Conservation (phyloP, 2,113 vertebrate species). For the Festucalex cinctus region DNA sequence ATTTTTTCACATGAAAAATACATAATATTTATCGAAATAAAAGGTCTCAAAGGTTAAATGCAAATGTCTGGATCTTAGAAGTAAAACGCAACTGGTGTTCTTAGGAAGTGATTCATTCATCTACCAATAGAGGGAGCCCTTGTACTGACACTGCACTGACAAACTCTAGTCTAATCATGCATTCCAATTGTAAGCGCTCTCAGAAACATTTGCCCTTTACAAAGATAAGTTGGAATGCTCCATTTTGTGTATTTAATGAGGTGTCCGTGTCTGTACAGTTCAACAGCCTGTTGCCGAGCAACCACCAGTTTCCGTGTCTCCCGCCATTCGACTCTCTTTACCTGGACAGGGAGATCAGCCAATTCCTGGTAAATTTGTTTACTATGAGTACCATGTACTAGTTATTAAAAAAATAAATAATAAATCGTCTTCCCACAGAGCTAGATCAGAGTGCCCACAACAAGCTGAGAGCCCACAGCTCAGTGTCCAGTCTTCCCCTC, state of each 20-base stretch:
- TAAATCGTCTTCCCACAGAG: neutral
- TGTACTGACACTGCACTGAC: too few species aligned
- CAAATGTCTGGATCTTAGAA: too few species aligned
- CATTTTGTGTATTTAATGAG: neutral
- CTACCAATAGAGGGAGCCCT: too few species aligned
- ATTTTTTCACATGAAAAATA: too few species aligned
- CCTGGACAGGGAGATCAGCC: constrained; percentile 76
- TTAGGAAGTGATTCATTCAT: too few species aligned
- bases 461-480: constrained; percentile 31
- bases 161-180: too few species aligned
- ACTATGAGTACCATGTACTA: neutral
- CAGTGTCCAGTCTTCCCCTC: constrained; percentile 52
- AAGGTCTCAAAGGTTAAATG: too few species aligned
- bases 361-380: constrained; percentile 45
- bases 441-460: constrained; percentile 8
- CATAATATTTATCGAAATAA: too few species aligned
- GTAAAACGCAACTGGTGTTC: too few species aligned
- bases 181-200: neutral
- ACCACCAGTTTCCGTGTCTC: constrained; percentile 51
- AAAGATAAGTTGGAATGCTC: neutral
- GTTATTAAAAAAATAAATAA: neutral
- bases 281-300: constrained; percentile 6
- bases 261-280: constrained; percentile 14
- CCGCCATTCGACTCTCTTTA: constrained; percentile 83
- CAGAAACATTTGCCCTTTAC: neutral